phyloP scores from a whole-genome alignment of 2,113 vertebrate species.

The Theristicus caerulescens region DNA sequence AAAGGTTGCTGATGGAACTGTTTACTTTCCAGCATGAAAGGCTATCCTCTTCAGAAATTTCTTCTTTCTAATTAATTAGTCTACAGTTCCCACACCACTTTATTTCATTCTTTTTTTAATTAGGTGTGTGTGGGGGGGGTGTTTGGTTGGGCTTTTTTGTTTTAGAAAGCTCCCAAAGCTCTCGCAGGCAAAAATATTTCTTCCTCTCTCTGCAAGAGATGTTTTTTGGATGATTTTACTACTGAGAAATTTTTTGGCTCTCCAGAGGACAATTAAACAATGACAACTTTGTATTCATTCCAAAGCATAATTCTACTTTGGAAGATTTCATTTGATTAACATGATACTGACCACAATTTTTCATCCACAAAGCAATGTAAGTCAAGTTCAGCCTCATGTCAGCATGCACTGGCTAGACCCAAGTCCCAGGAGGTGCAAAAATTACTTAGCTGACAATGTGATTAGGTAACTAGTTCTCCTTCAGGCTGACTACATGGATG shows the following conservation, averaged over 20 bases:
- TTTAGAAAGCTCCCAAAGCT: background rate
- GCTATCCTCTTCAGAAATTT: background rate
- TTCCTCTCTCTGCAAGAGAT: background rate
- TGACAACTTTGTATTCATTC: background rate
- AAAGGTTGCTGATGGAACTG: background rate
- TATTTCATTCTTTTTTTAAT: background rate
- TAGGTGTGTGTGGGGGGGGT: background rate
- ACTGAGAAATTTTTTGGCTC: background rate
- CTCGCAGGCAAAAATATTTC: background rate
- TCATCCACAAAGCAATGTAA: background rate
- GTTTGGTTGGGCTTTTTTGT: background rate
- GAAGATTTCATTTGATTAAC: background rate
- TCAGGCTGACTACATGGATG: background rate
- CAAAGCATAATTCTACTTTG: background rate
- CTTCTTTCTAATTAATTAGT: background rate
- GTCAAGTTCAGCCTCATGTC: background rate
- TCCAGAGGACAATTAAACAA: conserved; percentile 4
- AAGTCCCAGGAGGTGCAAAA: background rate
- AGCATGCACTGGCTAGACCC: background rate
- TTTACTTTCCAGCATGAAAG: background rate
- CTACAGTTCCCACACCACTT: background rate
- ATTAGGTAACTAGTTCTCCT: background rate
- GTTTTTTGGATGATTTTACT: background rate
- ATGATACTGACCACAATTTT: background rate
- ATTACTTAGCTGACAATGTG: background rate